Conservation (phyloP, 2,888 invertebrate species). For the Andrena praecox region DNA sequence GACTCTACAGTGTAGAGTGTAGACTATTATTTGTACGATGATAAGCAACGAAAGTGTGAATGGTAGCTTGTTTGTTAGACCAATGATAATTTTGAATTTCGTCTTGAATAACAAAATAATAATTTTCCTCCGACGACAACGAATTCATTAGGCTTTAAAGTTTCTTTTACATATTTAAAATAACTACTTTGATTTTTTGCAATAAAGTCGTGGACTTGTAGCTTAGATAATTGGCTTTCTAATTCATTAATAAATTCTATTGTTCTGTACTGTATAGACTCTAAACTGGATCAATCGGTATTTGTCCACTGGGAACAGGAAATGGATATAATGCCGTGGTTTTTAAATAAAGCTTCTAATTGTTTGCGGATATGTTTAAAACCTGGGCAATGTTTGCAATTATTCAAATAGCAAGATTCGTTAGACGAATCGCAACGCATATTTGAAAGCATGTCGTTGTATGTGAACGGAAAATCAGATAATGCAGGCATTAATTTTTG, state of each 20-base stretch:
- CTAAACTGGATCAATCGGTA: background rate
- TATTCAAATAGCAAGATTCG: conserved; percentile 5
- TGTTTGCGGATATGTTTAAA: background rate
- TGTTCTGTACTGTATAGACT: background rate
- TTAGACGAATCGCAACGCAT: background rate
- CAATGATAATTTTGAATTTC: conserved; percentile 10
- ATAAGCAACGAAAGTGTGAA: conserved; percentile 9
- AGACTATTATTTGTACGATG: background rate
- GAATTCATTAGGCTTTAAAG: background rate
- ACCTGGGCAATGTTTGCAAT: conserved; percentile 2
- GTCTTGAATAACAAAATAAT: conserved; percentile 17
- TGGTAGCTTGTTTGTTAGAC: conserved; percentile 7
- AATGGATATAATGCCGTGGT: background rate
- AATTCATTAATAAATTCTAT: conserved; percentile 1
- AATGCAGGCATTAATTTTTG: background rate
- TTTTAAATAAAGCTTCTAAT: background rate
- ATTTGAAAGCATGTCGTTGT: conserved; percentile 2
- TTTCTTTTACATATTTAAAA: conserved; percentile 9
- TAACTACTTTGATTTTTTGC: conserved; percentile 12
- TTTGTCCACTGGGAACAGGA: conserved; percentile 9
- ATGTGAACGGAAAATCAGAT: background rate
- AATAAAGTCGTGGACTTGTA: conserved; percentile 14
- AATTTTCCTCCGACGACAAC: conserved; percentile 23
- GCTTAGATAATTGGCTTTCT: background rate
- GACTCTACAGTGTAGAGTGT: too few species aligned